Conservation (phyloP, 1,140 invertebrate species). For the Procambarus clarkii region DNA sequence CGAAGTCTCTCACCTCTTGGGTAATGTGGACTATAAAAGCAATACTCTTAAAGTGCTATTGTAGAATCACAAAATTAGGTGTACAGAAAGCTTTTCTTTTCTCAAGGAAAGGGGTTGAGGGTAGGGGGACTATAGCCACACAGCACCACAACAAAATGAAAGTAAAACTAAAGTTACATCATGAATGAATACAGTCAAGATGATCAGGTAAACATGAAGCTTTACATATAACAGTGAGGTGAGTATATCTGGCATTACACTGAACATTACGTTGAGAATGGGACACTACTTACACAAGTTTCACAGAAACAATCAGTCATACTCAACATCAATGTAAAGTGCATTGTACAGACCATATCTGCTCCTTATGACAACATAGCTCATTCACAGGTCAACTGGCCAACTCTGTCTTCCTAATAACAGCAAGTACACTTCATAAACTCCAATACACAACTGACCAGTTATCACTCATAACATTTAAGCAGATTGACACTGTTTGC, state of each 20-base stretch:
- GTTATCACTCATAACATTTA: slow-evolving; percentile 40
- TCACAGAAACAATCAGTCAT: slow-evolving; percentile 66
- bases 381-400: slow-evolving; percentile 49
- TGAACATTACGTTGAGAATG: slow-evolving; percentile 63
- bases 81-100: not conserved
- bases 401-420: slow-evolving; percentile 46
- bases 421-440: slow-evolving; percentile 44
- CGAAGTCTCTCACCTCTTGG: not conserved
- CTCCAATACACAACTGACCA: slow-evolving; percentile 31
- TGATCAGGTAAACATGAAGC: slow-evolving; percentile 48
- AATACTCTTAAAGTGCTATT: not conserved
- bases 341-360: slow-evolving; percentile 58
- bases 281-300: slow-evolving; percentile 68
- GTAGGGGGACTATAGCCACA: slow-evolving; percentile 39
- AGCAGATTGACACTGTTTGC: slow-evolving; percentile 46
- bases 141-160: slow-evolving; percentile 52
- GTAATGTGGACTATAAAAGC: not conserved
- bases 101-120: not conserved
- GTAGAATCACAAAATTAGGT: slow-evolving; percentile 3
- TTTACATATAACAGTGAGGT: slow-evolving; percentile 61
- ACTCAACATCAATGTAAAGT: slow-evolving; percentile 60
- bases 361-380: slow-evolving; percentile 43
- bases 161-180: slow-evolving; percentile 43
- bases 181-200: slow-evolving; percentile 40
- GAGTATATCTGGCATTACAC: slow-evolving; percentile 63